Evolutionary conservation across 2,797 vertebrate species (phyloP).

Genomic region (Coracias cyanogaster): DNA sequence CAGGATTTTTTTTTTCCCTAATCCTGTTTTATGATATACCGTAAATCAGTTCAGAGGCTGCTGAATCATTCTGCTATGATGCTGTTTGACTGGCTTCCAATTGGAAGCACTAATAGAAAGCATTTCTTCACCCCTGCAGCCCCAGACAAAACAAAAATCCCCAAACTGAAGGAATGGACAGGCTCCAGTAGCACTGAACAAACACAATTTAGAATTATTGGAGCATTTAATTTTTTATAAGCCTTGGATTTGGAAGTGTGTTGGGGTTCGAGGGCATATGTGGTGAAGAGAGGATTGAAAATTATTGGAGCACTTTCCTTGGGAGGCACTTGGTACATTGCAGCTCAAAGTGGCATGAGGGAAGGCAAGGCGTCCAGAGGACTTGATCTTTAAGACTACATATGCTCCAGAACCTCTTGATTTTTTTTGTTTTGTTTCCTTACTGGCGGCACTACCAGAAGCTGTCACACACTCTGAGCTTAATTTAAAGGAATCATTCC

Average conservation of each 20-base stretch:
- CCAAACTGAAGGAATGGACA: constrained; percentile 40
- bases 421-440: constrained; percentile 26
- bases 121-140: not conserved
- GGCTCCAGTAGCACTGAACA: constrained; percentile 54
- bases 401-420: not conserved
- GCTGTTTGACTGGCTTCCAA: constrained; percentile 61
- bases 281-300: constrained; percentile 37
- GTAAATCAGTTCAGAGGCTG: constrained; percentile 33
- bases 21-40: constrained; percentile 56
- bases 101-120: constrained; percentile 60
- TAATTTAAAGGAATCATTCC: constrained; percentile 62
- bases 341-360: not conserved
- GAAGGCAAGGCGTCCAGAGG: not conserved
- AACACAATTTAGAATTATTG: constrained; percentile 70
- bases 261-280: constrained; percentile 4
- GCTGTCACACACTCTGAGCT: constrained; percentile 39
- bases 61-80: constrained; percentile 59
- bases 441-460: constrained; percentile 33
- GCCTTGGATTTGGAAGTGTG: constrained; percentile 40
- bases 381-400: not conserved
- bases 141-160: constrained; percentile 37
- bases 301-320: constrained; percentile 30
- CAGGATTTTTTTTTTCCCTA: constrained; percentile 58
- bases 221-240: constrained; percentile 71
- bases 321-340: not conserved